Percentiles rank a stretch among this genome's conserved stretches.
Evolutionary conservation across 2,888 invertebrate species (phyloP).

Genomic region (Periphyllus acericola): DNA sequence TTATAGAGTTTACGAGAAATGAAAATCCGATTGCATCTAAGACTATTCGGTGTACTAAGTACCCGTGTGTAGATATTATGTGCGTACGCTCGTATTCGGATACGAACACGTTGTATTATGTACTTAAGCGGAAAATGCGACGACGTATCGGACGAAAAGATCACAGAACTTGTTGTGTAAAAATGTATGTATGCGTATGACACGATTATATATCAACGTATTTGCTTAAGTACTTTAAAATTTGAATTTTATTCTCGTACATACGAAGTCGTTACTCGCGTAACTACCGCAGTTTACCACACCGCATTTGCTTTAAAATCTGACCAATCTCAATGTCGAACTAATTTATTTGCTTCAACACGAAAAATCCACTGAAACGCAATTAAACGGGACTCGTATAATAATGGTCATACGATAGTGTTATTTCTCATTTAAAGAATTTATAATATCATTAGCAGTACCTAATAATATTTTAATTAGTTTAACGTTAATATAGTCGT

Average conservation of each 20-base stretch:
- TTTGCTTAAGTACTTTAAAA: no score
- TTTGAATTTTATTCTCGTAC: no score
- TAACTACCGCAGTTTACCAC: no score
- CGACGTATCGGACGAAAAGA: neutral
- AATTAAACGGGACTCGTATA: neutral
- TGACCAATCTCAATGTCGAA: no score
- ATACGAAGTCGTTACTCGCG: no score
- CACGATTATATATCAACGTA: no score
- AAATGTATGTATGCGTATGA: no score
- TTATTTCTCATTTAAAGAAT: neutral
- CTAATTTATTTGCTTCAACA: no score
- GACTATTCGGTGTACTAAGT: neutral
- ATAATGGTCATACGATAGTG: neutral
- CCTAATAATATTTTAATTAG: neutral
- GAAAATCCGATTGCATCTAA: constrained; percentile 13
- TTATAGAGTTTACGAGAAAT: constrained; percentile 9
- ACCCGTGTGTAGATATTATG: neutral
- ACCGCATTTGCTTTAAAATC: no score
- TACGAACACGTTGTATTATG: neutral
- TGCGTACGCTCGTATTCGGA: neutral
- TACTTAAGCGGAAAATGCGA: neutral
- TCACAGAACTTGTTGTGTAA: neutral
- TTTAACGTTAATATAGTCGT: neutral
- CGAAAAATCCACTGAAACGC: neutral
- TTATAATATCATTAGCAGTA: neutral